Conservation (phyloP, 2,113 vertebrate species). For the Callorhinus ursinus region DNA sequence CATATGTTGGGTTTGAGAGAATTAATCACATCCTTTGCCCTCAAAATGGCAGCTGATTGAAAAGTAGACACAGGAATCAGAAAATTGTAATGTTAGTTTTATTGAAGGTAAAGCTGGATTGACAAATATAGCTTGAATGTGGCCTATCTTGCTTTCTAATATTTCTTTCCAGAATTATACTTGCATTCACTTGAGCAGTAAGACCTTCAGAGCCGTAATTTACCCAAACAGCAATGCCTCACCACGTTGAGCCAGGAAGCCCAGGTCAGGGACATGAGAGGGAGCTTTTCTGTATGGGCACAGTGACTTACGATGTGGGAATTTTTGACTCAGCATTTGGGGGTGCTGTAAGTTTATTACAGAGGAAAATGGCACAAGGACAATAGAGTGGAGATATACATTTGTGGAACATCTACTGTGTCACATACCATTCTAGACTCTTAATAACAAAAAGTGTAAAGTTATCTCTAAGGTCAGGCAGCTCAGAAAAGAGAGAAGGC, state of each 20-base stretch:
- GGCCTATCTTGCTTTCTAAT: neutral
- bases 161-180: neutral
- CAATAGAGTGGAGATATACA: neutral
- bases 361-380: neutral
- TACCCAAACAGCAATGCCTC: neutral
- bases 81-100: neutral
- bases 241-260: neutral
- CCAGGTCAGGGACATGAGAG: neutral
- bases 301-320: neutral
- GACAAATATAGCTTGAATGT: neutral
- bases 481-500: neutral
- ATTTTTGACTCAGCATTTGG: neutral
- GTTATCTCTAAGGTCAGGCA: neutral
- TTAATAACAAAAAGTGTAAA: neutral
- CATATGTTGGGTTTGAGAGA: neutral
- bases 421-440: neutral
- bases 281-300: neutral
- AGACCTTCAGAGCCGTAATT: neutral
- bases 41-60: constrained; percentile 8
- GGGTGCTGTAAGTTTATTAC: neutral
- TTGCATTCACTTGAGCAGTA: neutral
- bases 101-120: neutral
- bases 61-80: neutral
- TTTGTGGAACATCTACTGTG: neutral
- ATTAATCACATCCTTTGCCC: neutral